phyloP scores from a whole-genome alignment of 2,888 invertebrate genomes.

The Cryptosula pallasiana region DNA sequence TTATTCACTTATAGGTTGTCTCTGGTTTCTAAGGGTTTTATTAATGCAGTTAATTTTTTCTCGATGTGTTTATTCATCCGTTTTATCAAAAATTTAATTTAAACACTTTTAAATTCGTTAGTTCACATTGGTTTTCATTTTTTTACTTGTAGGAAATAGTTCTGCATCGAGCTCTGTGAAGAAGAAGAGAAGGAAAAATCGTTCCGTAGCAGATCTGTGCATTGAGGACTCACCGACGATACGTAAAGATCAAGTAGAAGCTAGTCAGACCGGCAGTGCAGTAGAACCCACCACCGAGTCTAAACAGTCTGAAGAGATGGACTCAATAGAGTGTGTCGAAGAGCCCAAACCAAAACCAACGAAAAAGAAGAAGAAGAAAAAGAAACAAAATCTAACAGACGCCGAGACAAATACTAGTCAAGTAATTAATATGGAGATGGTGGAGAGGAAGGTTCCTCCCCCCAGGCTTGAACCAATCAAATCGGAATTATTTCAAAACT shows the following conservation, averaged over 20 bases:
- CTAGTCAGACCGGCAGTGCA: not conserved
- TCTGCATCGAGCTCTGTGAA: constrained; percentile 17
- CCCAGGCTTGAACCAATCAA: not conserved
- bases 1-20: too few species aligned
- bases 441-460: not conserved
- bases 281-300: not conserved
- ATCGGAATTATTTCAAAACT: not conserved
- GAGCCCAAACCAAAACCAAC: not conserved
- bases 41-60: too few species aligned
- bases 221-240: not conserved
- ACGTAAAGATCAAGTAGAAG: not conserved
- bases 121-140: too few species aligned
- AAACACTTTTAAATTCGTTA: too few species aligned
- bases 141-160: not conserved
- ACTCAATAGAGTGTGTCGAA: not conserved
- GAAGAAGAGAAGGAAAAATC: constrained; percentile 5
- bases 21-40: too few species aligned
- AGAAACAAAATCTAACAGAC: not conserved
- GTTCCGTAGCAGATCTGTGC: not conserved
- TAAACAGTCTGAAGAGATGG: not conserved
- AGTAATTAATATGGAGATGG: not conserved
- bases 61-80: too few species aligned
- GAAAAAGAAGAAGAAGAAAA: constrained; percentile 20
- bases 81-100: too few species aligned
- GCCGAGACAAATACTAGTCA: constrained; percentile 18